Base-by-base conservation (phyloP, 2,888 invertebrate species). In the Caenorhabditis sinica region DNA sequence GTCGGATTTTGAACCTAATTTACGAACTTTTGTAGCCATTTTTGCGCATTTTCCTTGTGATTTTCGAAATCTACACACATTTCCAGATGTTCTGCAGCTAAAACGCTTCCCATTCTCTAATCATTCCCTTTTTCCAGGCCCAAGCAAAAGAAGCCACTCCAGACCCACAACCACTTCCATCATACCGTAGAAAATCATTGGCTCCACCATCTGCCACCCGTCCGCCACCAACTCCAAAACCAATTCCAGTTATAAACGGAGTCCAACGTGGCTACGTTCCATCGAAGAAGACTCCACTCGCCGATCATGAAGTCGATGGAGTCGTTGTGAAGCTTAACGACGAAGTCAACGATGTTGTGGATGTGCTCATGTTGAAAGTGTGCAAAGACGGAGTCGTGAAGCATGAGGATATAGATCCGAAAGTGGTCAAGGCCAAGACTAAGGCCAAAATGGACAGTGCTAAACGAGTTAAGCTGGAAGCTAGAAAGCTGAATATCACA, bases 311-410 rank as follows among this genome's bases (percentile, higher is more conserved):
- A 63, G 53, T 71, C 15, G 74, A 79, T 20, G 73, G 73, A 25
- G 69, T 61, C 0, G 43, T 77, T 33, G 72, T 53, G 23, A 72
- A 69, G 20, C 53, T 81, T 2, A 51, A 72, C 15, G 60, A 60
- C 17, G 58, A 40, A 0, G 74, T 88, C 40, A 83, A 45, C 23
- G 58, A 49, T 6, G 79, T 80, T 15, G 25, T 83, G 61, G 84
- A 87, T 20, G n/a, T 13, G 15, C 15, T 88, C 17, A 61, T 88
- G 23, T 61, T 80, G 20, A 56, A 71, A 63, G 86, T 88, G 8
- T 88, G 88, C 43, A 25, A 69, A 1, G 88, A 88, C 60, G 88
- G 88, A 2, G 79, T 88, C n/a, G 20, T 23, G 20, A 69, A 75
- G 28, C 83, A 85, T 53, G 82, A 77, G 36, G 49, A 73, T 49